Conservation (phyloP, 2,113 vertebrate species). For the Pteropus alecto region DNA sequence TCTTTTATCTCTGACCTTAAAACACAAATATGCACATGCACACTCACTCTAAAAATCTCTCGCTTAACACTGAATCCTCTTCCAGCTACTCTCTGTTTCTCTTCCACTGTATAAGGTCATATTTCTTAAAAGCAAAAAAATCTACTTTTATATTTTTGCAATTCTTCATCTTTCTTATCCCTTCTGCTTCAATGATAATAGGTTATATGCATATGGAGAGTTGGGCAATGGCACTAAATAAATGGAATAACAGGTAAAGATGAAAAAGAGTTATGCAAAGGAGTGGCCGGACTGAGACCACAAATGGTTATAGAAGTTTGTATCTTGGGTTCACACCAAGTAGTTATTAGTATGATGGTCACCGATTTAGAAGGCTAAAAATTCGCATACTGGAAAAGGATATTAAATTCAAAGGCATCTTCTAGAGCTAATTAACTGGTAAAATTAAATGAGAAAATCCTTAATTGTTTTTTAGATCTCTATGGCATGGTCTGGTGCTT, state of each 20-base stretch:
- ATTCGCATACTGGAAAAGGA: not conserved
- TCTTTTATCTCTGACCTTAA: not conserved
- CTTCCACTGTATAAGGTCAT: not conserved
- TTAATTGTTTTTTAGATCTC: not conserved
- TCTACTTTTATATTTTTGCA: not conserved
- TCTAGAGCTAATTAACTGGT: conserved; percentile 55
- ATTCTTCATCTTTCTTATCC: not conserved
- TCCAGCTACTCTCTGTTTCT: not conserved
- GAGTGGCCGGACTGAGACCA: not conserved
- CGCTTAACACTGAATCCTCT: not conserved
- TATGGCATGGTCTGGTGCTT: not conserved
- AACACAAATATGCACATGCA: not conserved
- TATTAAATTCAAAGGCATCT: conserved; percentile 34
- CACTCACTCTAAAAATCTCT: not conserved
- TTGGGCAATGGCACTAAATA: not conserved
- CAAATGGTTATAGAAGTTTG: not conserved
- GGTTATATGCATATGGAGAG: not conserved
- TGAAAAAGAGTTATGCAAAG: not conserved
- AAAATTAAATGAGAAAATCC: conserved; percentile 44
- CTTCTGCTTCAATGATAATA: not conserved
- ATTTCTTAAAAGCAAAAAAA: not conserved
- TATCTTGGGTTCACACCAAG: conserved; percentile 13
- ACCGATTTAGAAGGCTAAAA: conserved; percentile 40
- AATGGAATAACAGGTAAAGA: not conserved
- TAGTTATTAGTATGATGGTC: conserved; percentile 40